phyloP scores from a whole-genome alignment of 2,113 vertebrate genomes.

The Taurulus bubalis region DNA sequence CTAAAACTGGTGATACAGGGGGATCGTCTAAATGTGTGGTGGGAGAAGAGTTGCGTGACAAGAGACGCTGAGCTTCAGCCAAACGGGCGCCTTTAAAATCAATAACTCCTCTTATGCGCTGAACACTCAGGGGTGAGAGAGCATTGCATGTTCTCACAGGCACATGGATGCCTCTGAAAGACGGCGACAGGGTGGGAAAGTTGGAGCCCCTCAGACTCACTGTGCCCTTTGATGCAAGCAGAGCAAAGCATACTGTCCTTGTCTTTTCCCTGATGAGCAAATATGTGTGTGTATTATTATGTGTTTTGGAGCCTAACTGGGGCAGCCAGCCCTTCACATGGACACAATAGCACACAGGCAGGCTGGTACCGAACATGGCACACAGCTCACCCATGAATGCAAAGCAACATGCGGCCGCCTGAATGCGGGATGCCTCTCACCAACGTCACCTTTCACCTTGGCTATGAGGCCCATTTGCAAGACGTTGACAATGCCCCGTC shows the following conservation, averaged over 20 bases:
- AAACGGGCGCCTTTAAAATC: background rate
- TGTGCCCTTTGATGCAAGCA: conserved; percentile 13
- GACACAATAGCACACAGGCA: conserved; percentile 29
- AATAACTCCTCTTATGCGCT: background rate
- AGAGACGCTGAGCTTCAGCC: background rate
- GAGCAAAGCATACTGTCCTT: conserved; percentile 7
- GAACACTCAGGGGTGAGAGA: background rate
- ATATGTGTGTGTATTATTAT: background rate
- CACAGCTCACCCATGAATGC: background rate
- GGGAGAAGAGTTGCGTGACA: conserved; percentile 26
- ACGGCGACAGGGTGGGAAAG: conserved; percentile 35
- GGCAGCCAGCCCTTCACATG: conserved; percentile 42
- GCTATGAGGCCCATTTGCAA: conserved; percentile 18
- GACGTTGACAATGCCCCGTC: conserved; percentile 37
- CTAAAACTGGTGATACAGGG: background rate
- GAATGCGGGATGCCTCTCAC: conserved; percentile 18
- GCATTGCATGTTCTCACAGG: conserved; percentile 23
- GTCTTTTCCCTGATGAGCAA: conserved; percentile 28
- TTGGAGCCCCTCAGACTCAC: conserved; percentile 7
- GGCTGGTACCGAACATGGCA: background rate
- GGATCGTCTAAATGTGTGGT: background rate
- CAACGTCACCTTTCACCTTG: background rate
- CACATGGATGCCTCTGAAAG: conserved; percentile 37
- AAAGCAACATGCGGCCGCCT: conserved; percentile 17
- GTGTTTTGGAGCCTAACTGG: conserved; percentile 44